Conservation (phyloP, 2,797 vertebrate genomes). For the Australoheros facetus region DNA sequence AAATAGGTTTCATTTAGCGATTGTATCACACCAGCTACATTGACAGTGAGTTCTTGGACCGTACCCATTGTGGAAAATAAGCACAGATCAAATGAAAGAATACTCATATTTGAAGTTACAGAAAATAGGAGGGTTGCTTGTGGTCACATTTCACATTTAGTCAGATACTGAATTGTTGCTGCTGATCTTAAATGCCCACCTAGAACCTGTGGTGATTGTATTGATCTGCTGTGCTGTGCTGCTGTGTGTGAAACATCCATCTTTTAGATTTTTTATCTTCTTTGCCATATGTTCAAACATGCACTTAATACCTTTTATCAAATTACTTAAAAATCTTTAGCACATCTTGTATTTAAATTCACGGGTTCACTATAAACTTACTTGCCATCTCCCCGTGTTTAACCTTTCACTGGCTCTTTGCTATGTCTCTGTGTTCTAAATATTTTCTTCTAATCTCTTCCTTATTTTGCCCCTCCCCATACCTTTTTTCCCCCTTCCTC, state of each 20-base stretch:
- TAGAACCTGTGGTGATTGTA: not conserved
- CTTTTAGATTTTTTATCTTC: not conserved
- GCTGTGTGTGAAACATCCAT: not conserved
- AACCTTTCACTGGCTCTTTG: not conserved
- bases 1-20: not conserved
- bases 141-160: not conserved
- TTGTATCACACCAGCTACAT: not conserved
- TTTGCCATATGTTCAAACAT: not conserved
- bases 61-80: not conserved
- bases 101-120: not conserved
- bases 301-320: not conserved
- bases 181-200: not conserved
- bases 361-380: not conserved
- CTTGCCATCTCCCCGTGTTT: not conserved
- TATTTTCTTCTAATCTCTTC: not conserved
- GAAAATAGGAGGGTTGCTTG: not conserved
- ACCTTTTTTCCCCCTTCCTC: not conserved
- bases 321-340: not conserved
- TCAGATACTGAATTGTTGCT: not conserved
- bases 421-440: conserved; percentile 1
- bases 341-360: not conserved
- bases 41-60: not conserved
- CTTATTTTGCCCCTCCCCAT: not conserved
- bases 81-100: not conserved
- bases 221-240: not conserved